Evolutionary conservation across 2,888 invertebrate genomes (phyloP), one percentile per base, ranked within the genome.

Genomic region (Drosophila imparisetae): DNA sequence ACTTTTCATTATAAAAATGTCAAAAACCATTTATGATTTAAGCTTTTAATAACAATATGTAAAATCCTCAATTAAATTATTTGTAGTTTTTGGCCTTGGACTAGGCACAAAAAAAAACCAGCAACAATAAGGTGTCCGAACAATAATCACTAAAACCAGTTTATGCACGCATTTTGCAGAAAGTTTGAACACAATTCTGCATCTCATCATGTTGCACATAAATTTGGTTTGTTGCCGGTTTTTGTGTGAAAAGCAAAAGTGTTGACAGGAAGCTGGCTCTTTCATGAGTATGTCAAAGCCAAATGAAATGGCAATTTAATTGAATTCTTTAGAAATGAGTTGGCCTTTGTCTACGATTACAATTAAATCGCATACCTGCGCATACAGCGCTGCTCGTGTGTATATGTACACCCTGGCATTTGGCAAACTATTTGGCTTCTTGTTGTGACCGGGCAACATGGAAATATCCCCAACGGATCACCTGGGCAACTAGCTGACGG

Each of bases 231-330:
- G n/a, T 29, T 49, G n/a, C 11, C 6, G 29, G 18, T 40, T 29
- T 15, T 27, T 29, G 13, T 18, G 5, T 29, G 13, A 4, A 29
- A n/a, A 27, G 54, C 29, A n/a, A 27, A 18, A 50, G 50, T 52
- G 53, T 34, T 21, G 15, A 34, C 24, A 34, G 10, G 53, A 24
- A 24, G 24, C 24, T 24, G 45, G 45, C 53, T 18, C 15, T 18
- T 36, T 18, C 10, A 18, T 34, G 21, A 13, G 45, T 24, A 2
- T 15, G 45, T 11, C 24, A 36, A 36, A 36, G 24, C 36, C 36
- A 54, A 54, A 36, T 29, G 6, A 45, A 67, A 42, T 67, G 34
- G 34, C 29, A 61, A 61, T 74, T 72, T 61, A 75, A 75, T 75
- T 57, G 53, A 57, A 75, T 68, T 72, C 52, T 53, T 57, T 57